Conservation (phyloP, 2,888 invertebrate genomes). For the Rhingia rostrata region DNA sequence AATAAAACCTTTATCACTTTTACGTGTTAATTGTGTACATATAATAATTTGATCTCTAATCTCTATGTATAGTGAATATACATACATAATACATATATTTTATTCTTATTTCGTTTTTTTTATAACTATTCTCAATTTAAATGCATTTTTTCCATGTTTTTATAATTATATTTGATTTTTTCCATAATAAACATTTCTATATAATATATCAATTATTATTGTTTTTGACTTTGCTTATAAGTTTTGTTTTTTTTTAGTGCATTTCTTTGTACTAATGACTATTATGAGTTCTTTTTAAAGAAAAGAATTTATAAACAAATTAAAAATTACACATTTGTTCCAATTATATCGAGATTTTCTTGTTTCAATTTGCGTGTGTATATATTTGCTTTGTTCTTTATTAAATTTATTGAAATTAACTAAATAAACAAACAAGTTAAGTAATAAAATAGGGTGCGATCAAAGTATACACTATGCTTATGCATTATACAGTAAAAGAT, state of each 20-base stretch:
- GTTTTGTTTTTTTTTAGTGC: conserved; percentile 34
- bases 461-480: conserved; percentile 16
- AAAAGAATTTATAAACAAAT: not conserved
- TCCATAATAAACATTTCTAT: conserved; percentile 14
- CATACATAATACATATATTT: not conserved
- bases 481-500: not conserved
- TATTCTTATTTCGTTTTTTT: conserved; percentile 5
- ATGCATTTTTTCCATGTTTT: conserved; percentile 36
- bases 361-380: not conserved
- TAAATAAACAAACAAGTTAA: not conserved
- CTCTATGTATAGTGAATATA: not conserved
- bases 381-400: conserved; percentile 31
- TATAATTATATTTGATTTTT: conserved; percentile 16
- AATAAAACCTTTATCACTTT: conserved; percentile 31
- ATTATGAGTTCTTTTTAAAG: conserved; percentile 16
- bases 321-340: conserved; percentile 45
- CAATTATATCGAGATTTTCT: conserved; percentile 28
- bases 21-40: conserved; percentile 8
- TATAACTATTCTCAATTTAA: conserved; percentile 42
- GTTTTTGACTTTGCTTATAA: not conserved
- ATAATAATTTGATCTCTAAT: conserved; percentile 20
- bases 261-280: conserved; percentile 53
- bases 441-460: not conserved
- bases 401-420: conserved; percentile 18
- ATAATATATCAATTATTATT: conserved; percentile 22